phyloP scores from a whole-genome alignment of 2,888 invertebrate species.

The Phorcus lineatus region DNA sequence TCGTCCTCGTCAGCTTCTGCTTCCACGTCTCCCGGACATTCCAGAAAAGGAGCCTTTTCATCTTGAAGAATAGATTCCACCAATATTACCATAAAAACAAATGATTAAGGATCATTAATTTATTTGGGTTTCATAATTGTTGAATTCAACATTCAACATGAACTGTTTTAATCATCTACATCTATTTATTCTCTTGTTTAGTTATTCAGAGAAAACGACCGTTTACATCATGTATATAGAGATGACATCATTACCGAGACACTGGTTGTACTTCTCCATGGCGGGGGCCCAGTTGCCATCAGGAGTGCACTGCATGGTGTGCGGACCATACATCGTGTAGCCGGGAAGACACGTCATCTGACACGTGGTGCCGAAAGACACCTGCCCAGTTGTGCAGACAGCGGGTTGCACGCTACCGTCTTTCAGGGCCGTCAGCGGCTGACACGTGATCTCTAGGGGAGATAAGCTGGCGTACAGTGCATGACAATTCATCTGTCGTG shows the following conservation, averaged over 20 bases:
- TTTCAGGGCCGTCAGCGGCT: conserved; percentile 77
- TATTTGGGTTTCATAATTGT: too few species aligned
- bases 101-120: too few species aligned
- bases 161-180: too few species aligned
- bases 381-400: conserved; percentile 79
- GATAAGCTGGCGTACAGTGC: conserved; percentile 57
- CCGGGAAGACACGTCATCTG: conserved; percentile 80
- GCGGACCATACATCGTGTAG: conserved; percentile 79
- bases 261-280: conserved; percentile 74
- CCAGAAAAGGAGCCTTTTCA: conserved; percentile 79
- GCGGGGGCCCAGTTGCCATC: conserved; percentile 78
- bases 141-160: too few species aligned
- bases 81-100: too few species aligned
- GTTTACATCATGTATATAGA: neutral
- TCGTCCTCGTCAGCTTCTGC: conserved; percentile 77
- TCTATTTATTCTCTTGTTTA: too few species aligned
- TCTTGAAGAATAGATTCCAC: conserved; percentile 74
- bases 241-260: conserved; percentile 75
- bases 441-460: conserved; percentile 75
- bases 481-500: too few species aligned
- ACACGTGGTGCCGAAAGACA: conserved; percentile 80
- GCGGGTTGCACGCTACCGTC: conserved; percentile 79
- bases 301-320: conserved; percentile 78
- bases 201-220: too few species aligned
- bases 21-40: conserved; percentile 79